Evolutionary conservation across 2,888 invertebrate genomes (phyloP).

Genomic region (Aphodius sticticus): DNA sequence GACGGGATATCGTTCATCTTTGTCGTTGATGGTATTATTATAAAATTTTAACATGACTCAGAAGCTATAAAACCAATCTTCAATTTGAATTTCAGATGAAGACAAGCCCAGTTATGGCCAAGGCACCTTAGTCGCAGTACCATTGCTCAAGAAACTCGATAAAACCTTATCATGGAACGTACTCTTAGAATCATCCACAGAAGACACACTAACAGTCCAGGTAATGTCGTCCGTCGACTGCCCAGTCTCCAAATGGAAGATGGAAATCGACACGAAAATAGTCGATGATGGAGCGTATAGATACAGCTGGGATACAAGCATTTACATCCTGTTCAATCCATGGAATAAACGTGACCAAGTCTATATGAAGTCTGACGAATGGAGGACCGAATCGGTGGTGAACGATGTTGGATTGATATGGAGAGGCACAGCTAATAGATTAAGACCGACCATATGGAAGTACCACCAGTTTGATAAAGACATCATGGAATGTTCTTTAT

Average conservation of each 20-base stretch:
- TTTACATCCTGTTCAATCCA: constrained; percentile 89
- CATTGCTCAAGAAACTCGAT: constrained; percentile 71
- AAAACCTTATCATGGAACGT: constrained; percentile 77
- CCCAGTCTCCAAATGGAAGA: constrained; percentile 82
- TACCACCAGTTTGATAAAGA: constrained; percentile 89
- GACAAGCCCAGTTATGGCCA: constrained; percentile 82
- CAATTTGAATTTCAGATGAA: constrained; percentile 64
- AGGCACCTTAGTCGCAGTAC: constrained; percentile 79
- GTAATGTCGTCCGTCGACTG: constrained; percentile 77
- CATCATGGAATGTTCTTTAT: constrained; percentile 80
- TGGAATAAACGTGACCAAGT: constrained; percentile 82
- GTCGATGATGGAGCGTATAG: constrained; percentile 74
- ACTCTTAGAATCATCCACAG: constrained; percentile 70
- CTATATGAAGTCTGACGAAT: constrained; percentile 70
- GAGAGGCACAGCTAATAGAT: constrained; percentile 85
- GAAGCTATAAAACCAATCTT: neutral
- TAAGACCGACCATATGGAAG: constrained; percentile 89
- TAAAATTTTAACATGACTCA: neutral
- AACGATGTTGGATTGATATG: constrained; percentile 90
- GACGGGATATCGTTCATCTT: constrained; percentile 89
- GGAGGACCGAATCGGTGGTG: constrained; percentile 84
- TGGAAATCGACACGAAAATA: constrained; percentile 84
- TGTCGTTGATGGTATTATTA: constrained; percentile 70
- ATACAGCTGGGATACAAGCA: constrained; percentile 77
- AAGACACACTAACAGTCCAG: constrained; percentile 68